These are phyloP conservation scores for Orientallactaga bullata DNA, from an alignment of 2,113 vertebrate genomes.

Conservation along the genomic window DNA sequence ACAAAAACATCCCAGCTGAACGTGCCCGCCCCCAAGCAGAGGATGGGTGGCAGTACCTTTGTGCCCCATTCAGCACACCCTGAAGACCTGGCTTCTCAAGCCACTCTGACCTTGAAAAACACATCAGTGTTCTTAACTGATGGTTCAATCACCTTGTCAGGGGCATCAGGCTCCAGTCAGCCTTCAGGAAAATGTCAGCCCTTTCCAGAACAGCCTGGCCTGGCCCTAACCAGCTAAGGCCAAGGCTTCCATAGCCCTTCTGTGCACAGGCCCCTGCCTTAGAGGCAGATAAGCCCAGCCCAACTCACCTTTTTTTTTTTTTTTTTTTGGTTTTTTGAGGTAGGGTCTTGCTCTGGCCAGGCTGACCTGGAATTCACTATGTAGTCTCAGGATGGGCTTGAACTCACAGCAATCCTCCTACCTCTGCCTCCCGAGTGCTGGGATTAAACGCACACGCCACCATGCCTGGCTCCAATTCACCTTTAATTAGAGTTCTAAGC, in stretches of 20 bases:
- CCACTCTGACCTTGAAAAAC: neutral
- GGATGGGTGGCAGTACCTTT: neutral
- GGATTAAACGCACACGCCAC: no score
- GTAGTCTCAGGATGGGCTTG: no score
- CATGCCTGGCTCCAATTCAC: no score
- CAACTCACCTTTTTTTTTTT: no score
- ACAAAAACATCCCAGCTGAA: slow-evolving; percentile 51
- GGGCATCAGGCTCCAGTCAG: neutral
- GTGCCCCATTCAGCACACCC: neutral
- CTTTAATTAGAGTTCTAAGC: neutral
- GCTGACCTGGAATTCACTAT: no score
- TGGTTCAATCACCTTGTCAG: neutral
- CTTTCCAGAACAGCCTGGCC: neutral
- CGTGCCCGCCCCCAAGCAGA: neutral
- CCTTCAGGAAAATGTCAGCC: neutral
- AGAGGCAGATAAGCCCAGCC: neutral
- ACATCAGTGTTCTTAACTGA: neutral
- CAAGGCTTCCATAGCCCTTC: neutral
- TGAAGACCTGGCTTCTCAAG: neutral
- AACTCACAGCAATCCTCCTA: no score
- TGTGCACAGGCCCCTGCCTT: neutral
- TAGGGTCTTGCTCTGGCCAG: no score
- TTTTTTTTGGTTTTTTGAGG: no score
- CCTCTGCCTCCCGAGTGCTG: no score
- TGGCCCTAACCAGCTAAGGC: neutral